A percentile compares a stretch with the other conserved stretches of the same genome.
phyloP scores from a whole-genome alignment of 37 sponge, comb jelly and placozoan species.

The Crambe crambe region DNA sequence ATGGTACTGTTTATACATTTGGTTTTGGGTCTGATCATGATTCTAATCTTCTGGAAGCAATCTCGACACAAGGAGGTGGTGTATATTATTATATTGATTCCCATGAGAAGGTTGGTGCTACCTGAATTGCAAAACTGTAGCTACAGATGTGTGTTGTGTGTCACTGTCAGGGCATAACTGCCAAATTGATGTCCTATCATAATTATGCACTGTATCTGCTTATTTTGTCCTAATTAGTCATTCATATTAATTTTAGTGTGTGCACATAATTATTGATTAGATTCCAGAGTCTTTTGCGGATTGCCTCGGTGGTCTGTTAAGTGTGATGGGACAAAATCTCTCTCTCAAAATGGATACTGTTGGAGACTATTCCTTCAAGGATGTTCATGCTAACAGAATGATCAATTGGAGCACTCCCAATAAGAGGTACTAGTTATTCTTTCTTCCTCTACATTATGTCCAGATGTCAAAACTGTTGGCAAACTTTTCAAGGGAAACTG shows the following conservation, averaged over 20 bases:
- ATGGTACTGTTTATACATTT: slow-evolving; percentile 91
- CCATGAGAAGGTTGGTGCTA: slow-evolving; percentile 72
- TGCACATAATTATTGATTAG: slow-evolving; percentile 4
- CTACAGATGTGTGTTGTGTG: background rate
- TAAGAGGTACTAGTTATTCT: too few relatives aligned
- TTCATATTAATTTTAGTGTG: too few relatives aligned
- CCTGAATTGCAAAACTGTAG: background rate
- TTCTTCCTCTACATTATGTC: too few relatives aligned
- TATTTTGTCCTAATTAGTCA: too few relatives aligned
- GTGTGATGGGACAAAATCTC: slow-evolving; percentile 92
- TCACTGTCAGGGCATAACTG: background rate
- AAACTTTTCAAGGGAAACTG: too few relatives aligned
- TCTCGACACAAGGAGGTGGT: slow-evolving; percentile 81
- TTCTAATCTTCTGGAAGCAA: slow-evolving; percentile 74
- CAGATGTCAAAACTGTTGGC: too few relatives aligned
- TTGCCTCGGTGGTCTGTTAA: slow-evolving; percentile 92
- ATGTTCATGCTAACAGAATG: slow-evolving; percentile 63
- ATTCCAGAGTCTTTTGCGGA: slow-evolving; percentile 96
- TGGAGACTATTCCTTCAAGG: slow-evolving; percentile 50
- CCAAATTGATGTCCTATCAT: too few relatives aligned
- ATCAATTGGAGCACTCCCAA: slow-evolving; percentile 57
- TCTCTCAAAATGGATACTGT: slow-evolving; percentile 56
- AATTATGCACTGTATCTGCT: background rate
- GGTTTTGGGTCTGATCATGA: slow-evolving; percentile 90
- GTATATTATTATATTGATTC: slow-evolving; percentile 91